Evolutionary conservation across 2,888 invertebrate genomes (phyloP).

Genomic region (Euclidia mi): DNA sequence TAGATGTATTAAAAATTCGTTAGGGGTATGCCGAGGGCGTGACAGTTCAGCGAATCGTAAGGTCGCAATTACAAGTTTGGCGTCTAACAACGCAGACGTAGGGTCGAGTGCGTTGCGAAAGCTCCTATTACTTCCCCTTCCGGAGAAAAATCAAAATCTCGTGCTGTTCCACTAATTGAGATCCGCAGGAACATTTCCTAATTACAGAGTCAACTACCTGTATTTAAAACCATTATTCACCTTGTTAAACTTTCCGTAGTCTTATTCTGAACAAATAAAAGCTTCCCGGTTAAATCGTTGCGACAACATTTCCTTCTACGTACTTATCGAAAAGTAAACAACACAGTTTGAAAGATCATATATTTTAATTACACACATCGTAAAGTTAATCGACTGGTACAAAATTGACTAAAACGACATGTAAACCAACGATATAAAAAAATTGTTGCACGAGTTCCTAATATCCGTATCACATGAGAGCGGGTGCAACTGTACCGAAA

Average conservation of each 20-base stretch:
- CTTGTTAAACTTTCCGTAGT: slow-evolving; percentile 49
- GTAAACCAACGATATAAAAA: slow-evolving; percentile 69
- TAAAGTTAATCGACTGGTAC: slow-evolving; percentile 82
- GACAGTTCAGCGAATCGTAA: slow-evolving; percentile 78
- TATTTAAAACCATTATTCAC: slow-evolving; percentile 69
- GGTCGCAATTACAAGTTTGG: slow-evolving; percentile 82
- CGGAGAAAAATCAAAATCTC: slow-evolving; percentile 69
- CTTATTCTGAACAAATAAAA: slow-evolving; percentile 25
- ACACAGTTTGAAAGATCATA: slow-evolving; percentile 42
- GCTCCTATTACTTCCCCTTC: slow-evolving; percentile 74
- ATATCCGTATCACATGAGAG: slow-evolving; percentile 68
- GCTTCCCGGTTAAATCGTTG: slow-evolving; percentile 13
- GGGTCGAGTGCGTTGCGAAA: slow-evolving; percentile 65
- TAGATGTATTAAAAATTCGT: slow-evolving; percentile 81
- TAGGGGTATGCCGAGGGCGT: slow-evolving; percentile 75
- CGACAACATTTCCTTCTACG: slow-evolving; percentile 14
- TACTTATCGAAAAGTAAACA: slow-evolving; percentile 32
- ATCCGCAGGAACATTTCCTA: slow-evolving; percentile 65
- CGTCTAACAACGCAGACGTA: slow-evolving; percentile 67
- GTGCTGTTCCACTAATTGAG: slow-evolving; percentile 76
- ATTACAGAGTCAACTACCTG: slow-evolving; percentile 67
- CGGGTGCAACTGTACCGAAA: slow-evolving; percentile 80
- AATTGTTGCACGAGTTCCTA: slow-evolving; percentile 73
- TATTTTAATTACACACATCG: slow-evolving; percentile 80
- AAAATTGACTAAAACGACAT: slow-evolving; percentile 73